Evolutionary conservation across 2,113 vertebrate genomes (phyloP).

Genomic region (Lathamus discolor): DNA sequence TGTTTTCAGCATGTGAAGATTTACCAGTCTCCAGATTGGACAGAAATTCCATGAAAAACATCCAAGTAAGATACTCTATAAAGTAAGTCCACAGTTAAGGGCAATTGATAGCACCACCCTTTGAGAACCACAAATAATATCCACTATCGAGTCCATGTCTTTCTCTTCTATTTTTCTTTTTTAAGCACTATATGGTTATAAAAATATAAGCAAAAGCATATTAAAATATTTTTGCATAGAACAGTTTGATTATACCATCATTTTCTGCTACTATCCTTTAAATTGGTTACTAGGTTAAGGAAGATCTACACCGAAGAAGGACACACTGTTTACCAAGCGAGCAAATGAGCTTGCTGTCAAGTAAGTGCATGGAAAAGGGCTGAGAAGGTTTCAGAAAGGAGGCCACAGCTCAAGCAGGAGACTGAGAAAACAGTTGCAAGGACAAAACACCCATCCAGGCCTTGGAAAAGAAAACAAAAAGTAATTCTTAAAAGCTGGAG

Average conservation of each 20-base stretch:
- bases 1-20: background rate
- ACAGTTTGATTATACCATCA: background rate
- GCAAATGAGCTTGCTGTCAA: background rate
- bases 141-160: background rate
- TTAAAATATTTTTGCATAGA: background rate
- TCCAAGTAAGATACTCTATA: background rate
- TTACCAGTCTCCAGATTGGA: background rate
- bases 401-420: background rate
- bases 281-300: background rate
- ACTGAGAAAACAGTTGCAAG: background rate
- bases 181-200: background rate
- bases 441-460: background rate
- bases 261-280: background rate
- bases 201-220: background rate
- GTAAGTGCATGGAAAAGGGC: background rate
- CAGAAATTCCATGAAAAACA: background rate
- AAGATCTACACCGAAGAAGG: fast-evolving
- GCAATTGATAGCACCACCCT: background rate
- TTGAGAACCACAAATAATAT: background rate
- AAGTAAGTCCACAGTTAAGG: background rate
- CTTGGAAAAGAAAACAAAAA: background rate
- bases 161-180: background rate
- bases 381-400: background rate
- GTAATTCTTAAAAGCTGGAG: background rate
- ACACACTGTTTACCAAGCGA: background rate